Evolutionary conservation across 1,140 invertebrate genomes (phyloP).

Genomic region (Camponotus vicinus): DNA sequence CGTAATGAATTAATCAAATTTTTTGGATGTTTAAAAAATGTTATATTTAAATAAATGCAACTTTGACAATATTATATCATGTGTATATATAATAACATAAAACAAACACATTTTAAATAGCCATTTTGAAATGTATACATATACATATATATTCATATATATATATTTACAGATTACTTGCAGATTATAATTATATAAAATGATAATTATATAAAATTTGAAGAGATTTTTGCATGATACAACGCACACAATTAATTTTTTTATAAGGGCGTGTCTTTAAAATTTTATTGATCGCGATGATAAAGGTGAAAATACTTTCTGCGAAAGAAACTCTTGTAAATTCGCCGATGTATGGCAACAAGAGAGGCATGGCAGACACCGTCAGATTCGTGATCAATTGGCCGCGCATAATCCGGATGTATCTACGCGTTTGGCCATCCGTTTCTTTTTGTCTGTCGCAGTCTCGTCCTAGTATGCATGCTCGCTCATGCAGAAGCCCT

Average conservation of each 20-base stretch:
- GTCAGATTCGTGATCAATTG: constrained; percentile 85
- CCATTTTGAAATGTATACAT: no score
- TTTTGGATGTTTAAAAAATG: no score
- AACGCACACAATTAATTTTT: constrained; percentile 2
- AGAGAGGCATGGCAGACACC: constrained; percentile 80
- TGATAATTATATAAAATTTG: not conserved
- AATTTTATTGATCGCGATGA: not conserved
- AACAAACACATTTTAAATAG: no score
- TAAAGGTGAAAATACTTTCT: not conserved
- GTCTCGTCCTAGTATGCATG: constrained; percentile 71
- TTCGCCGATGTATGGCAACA: constrained; percentile 79
- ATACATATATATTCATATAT: no score
- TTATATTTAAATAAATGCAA: no score
- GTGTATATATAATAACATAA: no score
- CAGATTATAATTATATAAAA: not conserved
- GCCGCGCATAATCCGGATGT: constrained; percentile 84
- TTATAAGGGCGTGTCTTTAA: not conserved
- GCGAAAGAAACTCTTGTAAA: constrained; percentile 65
- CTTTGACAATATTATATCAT: no score
- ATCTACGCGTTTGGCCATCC: constrained; percentile 74
- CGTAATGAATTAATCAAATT: no score
- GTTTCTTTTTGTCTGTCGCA: constrained; percentile 76
- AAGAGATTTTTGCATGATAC: not conserved
- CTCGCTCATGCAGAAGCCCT: constrained; percentile 82
- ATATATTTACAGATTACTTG: no score